Conservation (phyloP, 2,797 vertebrate genomes). For the Buceros bicornis region DNA sequence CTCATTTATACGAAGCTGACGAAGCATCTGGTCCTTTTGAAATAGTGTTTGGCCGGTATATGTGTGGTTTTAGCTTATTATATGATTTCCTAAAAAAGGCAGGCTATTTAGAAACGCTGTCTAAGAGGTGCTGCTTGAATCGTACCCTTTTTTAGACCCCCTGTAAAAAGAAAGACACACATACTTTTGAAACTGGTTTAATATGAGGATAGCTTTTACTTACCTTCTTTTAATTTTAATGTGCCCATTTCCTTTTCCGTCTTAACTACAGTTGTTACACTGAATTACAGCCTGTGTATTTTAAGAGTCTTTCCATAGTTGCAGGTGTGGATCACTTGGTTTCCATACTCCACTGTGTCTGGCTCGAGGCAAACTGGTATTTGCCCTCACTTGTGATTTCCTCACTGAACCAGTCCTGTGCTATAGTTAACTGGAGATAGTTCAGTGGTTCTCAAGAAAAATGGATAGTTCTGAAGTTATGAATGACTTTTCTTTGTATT, state of each 20-base stretch:
- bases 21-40: not conserved
- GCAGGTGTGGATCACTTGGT: not conserved
- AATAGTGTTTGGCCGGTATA: not conserved
- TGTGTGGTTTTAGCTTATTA: not conserved
- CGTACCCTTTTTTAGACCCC: not conserved
- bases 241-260: slow-evolving; percentile 8
- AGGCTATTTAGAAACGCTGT: not conserved
- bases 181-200: not conserved
- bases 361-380: not conserved
- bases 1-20: not conserved
- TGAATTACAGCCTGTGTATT: slow-evolving; percentile 32
- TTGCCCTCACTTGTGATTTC: not conserved
- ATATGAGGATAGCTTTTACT: slow-evolving; percentile 2
- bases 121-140: not conserved
- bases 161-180: not conserved
- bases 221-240: slow-evolving; percentile 23
- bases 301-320: not conserved
- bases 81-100: not conserved
- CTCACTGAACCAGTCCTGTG: not conserved
- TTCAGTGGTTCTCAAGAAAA: not conserved
- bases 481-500: not conserved
- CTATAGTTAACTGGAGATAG: not conserved
- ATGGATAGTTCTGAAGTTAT: not conserved
- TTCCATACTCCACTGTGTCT: not conserved
- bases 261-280: not conserved